Percentiles rank a stretch among this genome's conserved stretches.
These are phyloP conservation scores for Brevipalpus yothersi DNA, from an alignment of 1,140 invertebrate species.

Conservation along the genomic window DNA sequence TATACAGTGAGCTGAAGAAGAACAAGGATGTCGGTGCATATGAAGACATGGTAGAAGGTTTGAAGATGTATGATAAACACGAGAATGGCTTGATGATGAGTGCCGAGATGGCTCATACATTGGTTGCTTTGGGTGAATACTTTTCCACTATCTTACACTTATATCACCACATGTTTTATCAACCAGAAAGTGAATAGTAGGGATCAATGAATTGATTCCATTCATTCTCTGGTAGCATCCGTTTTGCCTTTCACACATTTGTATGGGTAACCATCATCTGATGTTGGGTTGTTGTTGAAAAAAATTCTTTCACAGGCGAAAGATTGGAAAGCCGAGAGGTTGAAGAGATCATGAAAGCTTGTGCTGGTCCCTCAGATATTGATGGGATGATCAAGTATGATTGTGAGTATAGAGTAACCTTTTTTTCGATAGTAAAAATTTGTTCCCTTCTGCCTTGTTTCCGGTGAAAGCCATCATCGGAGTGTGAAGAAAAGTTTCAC, in stretches of 20 bases:
- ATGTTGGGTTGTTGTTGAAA: no score
- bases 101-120: constrained; percentile 87
- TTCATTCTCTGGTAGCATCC: not conserved
- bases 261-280: no score
- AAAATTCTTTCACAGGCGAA: constrained; percentile 37
- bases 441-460: no score
- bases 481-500: no score
- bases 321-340: constrained; percentile 52
- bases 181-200: not conserved
- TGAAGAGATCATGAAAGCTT: constrained; percentile 55
- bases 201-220: no score
- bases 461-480: no score
- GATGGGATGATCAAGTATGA: constrained; percentile 81
- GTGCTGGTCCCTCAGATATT: constrained; percentile 72
- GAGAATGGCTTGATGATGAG: constrained; percentile 89
- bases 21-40: constrained; percentile 92
- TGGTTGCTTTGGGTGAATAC: constrained; percentile 62
- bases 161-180: not conserved
- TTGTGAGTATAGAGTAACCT: constrained; percentile 35
- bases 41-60: constrained; percentile 95
- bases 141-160: not conserved
- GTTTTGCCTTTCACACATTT: no score
- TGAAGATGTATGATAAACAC: constrained; percentile 95
- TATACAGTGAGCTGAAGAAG: constrained; percentile 83
- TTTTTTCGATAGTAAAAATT: no score